Percentiles rank a stretch among this genome's conserved stretches.
Evolutionary conservation across 2,113 vertebrate genomes (phyloP).

Genomic region (Lanius collurio): DNA sequence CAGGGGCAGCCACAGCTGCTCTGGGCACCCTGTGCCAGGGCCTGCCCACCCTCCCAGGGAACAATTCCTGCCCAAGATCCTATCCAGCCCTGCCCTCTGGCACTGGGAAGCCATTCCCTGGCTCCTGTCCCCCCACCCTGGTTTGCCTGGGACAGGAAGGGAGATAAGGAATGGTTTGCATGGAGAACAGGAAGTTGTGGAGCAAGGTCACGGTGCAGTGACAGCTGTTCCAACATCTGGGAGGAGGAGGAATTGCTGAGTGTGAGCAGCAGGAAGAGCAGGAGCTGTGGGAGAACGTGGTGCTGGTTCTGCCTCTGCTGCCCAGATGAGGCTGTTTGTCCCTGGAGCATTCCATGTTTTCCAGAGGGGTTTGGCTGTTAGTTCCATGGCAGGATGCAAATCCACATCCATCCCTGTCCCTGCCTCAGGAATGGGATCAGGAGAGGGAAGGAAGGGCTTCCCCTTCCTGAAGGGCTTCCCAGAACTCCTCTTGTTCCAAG

Average conservation of each 20-base stretch:
- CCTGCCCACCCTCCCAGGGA: neutral
- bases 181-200: neutral
- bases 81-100: neutral
- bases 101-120: neutral
- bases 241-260: neutral
- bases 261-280: neutral
- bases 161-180: neutral
- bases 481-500: neutral
- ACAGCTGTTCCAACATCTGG: neutral
- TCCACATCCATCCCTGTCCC: neutral
- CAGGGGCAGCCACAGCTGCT: neutral
- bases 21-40: neutral
- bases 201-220: neutral
- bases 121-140: fast-evolving
- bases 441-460: neutral
- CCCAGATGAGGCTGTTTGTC: neutral
- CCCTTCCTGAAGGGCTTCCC: neutral
- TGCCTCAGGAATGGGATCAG: neutral
- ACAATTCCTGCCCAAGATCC: neutral
- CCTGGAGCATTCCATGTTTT: fast-evolving
- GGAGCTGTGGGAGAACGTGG: neutral
- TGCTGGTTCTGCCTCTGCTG: neutral
- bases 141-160: neutral
- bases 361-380: neutral
- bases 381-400: neutral